These are phyloP conservation scores for Achroia grisella DNA, from an alignment of 1,140 invertebrate species.

Conservation along the genomic window DNA sequence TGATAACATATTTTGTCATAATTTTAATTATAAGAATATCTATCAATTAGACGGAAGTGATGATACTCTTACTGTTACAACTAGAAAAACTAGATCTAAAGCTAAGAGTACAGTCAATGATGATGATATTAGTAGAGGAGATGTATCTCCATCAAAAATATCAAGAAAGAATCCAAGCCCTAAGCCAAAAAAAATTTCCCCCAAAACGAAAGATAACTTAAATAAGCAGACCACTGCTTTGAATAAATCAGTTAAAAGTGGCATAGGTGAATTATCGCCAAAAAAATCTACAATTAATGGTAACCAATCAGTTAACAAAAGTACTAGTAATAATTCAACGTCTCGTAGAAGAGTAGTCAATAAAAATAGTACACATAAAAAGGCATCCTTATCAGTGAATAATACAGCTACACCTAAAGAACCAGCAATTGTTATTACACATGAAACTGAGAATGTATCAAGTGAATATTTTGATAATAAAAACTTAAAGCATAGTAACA, in stretches of 20 bases:
- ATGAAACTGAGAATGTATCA: slow-evolving; percentile 29
- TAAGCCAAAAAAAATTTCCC: slow-evolving; percentile 4
- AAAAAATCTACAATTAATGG: too few relatives aligned
- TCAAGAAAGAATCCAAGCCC: slow-evolving; percentile 12
- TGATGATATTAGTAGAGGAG: slow-evolving; percentile 14
- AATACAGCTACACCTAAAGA: slow-evolving; percentile 5
- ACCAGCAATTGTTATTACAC: slow-evolving; percentile 40
- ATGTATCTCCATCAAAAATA: slow-evolving; percentile 52
- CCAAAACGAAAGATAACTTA: too few relatives aligned
- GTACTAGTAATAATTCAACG: not conserved
- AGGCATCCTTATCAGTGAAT: not conserved
- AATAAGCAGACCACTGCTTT: not conserved
- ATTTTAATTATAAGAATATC: slow-evolving; percentile 13
- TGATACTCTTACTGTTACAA: slow-evolving; percentile 22
- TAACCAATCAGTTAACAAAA: not conserved
- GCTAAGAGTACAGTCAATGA: slow-evolving; percentile 14
- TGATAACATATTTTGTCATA: slow-evolving; percentile 35
- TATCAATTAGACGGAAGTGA: slow-evolving; percentile 18
- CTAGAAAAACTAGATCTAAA: slow-evolving; percentile 17
- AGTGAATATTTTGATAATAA: slow-evolving; percentile 48
- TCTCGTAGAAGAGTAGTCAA: slow-evolving; percentile 17
- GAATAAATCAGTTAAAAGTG: not conserved
- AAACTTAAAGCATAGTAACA: slow-evolving; percentile 13
- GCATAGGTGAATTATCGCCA: too few relatives aligned
- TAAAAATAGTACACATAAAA: slow-evolving; percentile 4